Percentiles rank a stretch among this genome's conserved stretches.
Conservation (phyloP, 2,797 vertebrate species). For the Poeciliopsis presidionis region DNA sequence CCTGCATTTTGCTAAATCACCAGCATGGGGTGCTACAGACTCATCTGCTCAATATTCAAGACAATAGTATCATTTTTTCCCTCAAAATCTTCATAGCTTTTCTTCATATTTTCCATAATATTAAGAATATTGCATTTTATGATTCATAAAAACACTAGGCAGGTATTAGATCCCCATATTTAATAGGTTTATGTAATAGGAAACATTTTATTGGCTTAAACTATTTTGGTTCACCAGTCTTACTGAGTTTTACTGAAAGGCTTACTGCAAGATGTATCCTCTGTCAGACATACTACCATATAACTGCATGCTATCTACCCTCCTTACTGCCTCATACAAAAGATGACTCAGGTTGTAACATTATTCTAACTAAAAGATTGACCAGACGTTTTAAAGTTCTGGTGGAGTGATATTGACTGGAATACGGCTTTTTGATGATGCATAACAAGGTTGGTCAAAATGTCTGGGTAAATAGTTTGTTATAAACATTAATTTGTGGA, state of each 20-base stretch:
- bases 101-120: constrained; percentile 7
- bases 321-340: background rate
- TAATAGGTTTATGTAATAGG: background rate
- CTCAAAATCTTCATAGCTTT: background rate
- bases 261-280: background rate
- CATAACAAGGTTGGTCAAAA: background rate
- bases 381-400: background rate
- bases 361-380: background rate
- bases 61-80: background rate
- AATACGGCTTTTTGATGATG: background rate
- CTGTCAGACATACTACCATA: background rate
- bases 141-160: constrained; percentile 1
- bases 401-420: background rate
- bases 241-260: constrained; percentile 5
- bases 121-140: constrained; percentile 10
- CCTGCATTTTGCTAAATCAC: constrained; percentile 38
- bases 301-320: background rate
- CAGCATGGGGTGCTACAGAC: constrained; percentile 71
- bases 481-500: background rate
- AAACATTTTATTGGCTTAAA: background rate
- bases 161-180: constrained; percentile 3
- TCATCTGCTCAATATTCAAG: background rate
- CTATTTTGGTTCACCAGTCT: background rate
- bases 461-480: background rate
- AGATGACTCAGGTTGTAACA: background rate